Evolutionary conservation across 2,888 invertebrate species (phyloP), one percentile per base, ranked within the genome.

Genomic region (Ctenicera cuprea): DNA sequence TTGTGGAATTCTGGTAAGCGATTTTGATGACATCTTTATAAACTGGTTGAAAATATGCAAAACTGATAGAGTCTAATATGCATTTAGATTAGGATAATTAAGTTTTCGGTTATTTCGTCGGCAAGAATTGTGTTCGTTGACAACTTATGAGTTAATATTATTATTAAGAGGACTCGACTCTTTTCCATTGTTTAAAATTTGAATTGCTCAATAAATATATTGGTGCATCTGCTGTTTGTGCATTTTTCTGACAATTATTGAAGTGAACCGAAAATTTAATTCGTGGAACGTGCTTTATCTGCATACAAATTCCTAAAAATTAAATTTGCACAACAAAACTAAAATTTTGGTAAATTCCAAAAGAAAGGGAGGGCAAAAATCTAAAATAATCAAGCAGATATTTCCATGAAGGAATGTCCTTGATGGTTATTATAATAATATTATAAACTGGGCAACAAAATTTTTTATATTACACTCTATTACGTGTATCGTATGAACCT

Each of bases 121-220:
- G 20, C 38, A 30, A 33, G 20, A 22, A 66, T 20, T 66, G 52
- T 43, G n/a, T 54, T 41, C 37, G 38, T 41, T 57, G 57, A 66
- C 66, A 43, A 16, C 37, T 67, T 67, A 67, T 67, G 59, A 67
- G 67, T 67, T 67, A 67, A 67, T 67, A 67, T 67, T 67, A 59
- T 59, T 67, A 67, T 43, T 50, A 67, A 43, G 9, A 26, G 22
- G 33, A 41, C 33, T 59, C 14, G 59, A 52, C 38, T 43, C 18
- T 45, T 67, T 67, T 26, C 43, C 45, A 57, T 57, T 67, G 57
- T 67, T 43, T 43, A 67, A 67, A 43, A 12, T 65, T 52, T 65
- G 48, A 63, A 63, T 65, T 65, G 50, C 16, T 65, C 52, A 52
- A 65, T 65, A 65, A 65, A 65, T 38, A 38, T 16, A 4, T n/a